Conservation (phyloP, 2,888 invertebrate species). For the Lepidocyrtoides sp. region DNA sequence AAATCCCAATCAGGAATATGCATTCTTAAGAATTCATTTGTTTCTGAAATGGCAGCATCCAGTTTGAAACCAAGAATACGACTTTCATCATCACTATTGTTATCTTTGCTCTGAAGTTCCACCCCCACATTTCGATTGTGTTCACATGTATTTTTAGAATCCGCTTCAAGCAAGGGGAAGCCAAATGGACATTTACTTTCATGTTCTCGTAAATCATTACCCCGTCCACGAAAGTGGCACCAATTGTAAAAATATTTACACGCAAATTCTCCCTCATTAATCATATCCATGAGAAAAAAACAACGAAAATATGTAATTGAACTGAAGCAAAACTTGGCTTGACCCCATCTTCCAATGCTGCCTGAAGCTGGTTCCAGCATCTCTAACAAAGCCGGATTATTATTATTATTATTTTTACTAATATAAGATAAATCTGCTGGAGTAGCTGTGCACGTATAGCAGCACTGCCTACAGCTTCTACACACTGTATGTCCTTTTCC, state of each 20-base stretch:
- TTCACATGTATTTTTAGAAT: not conserved
- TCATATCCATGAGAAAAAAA: not conserved
- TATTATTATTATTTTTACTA: not conserved
- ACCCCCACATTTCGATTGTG: not conserved
- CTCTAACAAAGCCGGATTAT: not conserved
- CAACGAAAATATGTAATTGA: not conserved
- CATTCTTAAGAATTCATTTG: not conserved
- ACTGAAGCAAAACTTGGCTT: not conserved
- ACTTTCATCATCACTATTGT: not conserved
- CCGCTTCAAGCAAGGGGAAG: not conserved
- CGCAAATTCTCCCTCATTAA: not conserved
- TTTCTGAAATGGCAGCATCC: not conserved
- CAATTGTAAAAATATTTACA: not conserved
- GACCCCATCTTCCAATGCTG: not conserved
- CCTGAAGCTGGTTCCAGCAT: not conserved
- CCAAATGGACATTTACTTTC: not conserved
- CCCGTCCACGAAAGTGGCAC: not conserved
- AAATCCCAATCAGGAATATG: not conserved
- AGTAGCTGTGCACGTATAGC: not conserved
- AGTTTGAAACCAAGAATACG: not conserved
- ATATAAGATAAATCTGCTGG: not conserved
- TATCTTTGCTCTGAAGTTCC: not conserved
- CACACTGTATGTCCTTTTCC: not conserved
- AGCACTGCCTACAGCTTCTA: not conserved
- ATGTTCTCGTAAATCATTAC: not conserved